Evolutionary conservation across 2,888 invertebrate species (phyloP).

Genomic region (Balanococcus diminutus): DNA sequence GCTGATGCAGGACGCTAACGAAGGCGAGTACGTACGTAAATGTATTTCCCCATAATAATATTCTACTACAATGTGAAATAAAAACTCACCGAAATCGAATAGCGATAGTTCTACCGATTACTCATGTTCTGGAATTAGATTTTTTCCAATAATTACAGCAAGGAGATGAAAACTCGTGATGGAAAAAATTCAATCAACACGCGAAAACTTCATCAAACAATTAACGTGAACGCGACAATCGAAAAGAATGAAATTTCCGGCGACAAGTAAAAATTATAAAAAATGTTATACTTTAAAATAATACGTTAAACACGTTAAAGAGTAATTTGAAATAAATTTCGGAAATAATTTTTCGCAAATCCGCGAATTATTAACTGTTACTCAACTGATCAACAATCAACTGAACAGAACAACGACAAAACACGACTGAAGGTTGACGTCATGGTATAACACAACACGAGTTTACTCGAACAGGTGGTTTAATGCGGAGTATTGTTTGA

Average conservation of each 20-base stretch:
- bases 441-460: background rate
- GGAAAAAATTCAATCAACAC: background rate
- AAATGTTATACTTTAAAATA: background rate
- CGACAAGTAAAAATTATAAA: background rate
- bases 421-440: conserved; percentile 9
- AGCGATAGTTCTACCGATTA: background rate
- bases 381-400: conserved; percentile 11
- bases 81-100: background rate
- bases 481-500: background rate
- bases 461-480: conserved; percentile 23
- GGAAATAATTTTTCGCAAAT: background rate
- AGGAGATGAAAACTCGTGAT: background rate
- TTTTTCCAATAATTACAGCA: background rate
- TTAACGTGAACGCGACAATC: background rate
- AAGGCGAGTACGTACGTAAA: no score
- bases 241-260: background rate
- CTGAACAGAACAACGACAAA: background rate
- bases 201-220: background rate
- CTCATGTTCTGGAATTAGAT: background rate
- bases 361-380: background rate
- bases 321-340: background rate
- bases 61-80: background rate
- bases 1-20: background rate
- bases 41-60: no score
- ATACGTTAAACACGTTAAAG: background rate